A percentile compares a stretch with the other conserved stretches of the same genome.
Conservation (phyloP, 2,888 invertebrate species). For the Pogonocherus hispidulus region DNA sequence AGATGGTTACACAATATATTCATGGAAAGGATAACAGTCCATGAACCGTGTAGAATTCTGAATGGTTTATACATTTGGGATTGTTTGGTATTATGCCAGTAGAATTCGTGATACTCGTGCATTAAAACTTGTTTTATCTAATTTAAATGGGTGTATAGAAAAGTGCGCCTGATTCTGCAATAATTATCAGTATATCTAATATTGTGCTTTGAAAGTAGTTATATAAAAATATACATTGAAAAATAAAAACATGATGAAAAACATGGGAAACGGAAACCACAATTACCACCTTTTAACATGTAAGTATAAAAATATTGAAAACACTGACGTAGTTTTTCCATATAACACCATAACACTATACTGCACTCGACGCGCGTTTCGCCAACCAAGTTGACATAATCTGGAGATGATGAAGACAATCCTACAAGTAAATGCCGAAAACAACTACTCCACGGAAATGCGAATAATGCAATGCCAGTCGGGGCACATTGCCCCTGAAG, state of each 20-base stretch:
- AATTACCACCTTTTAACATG: neutral
- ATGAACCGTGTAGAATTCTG: conserved; percentile 13
- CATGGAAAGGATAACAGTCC: conserved; percentile 3
- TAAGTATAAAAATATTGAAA: neutral
- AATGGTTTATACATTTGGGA: neutral
- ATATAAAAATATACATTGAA: neutral
- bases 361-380: no score
- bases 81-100: neutral
- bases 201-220: neutral
- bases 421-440: no score
- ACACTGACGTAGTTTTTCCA: no score
- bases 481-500: no score
- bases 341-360: no score
- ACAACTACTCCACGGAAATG: no score
- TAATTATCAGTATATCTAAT: neutral
- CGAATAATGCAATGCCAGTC: no score
- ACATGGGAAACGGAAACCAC: neutral
- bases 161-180: neutral
- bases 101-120: neutral
- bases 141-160: neutral
- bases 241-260: neutral
- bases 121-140: neutral
- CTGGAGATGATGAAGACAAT: no score
- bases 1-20: neutral
- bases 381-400: no score